A percentile compares a stretch with the other conserved stretches of the same genome.
These are phyloP conservation scores for Musca domestica DNA, from an alignment of 1,140 invertebrate species.

Conservation along the genomic window DNA sequence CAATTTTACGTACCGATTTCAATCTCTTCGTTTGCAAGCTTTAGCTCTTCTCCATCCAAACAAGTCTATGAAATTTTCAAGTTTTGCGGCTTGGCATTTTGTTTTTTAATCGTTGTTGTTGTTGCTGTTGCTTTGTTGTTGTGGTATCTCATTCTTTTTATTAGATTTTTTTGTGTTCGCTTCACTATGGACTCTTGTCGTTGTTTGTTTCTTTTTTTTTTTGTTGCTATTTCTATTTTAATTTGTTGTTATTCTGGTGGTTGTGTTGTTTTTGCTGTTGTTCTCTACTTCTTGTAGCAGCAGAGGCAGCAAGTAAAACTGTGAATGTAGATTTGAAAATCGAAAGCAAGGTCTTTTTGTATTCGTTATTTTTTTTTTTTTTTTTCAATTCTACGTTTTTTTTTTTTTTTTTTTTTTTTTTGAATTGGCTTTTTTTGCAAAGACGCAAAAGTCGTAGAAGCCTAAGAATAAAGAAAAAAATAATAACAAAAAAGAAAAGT, in stretches of 20 bases:
- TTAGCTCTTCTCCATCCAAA: too few species aligned
- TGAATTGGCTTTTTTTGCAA: constrained; percentile 1
- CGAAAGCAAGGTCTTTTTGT: constrained; percentile 28
- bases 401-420: not conserved
- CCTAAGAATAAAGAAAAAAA: not conserved
- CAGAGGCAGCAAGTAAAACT: too few species aligned
- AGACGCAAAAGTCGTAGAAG: not conserved
- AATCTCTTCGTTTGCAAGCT: too few species aligned
- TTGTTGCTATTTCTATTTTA: not conserved
- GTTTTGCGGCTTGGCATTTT: too few species aligned
- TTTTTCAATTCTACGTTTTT: not conserved
- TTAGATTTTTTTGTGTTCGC: not conserved
- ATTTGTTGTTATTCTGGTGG: not conserved
- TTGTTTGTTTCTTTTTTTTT: not conserved
- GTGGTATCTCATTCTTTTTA: too few species aligned
- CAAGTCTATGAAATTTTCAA: too few species aligned
- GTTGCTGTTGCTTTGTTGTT: not conserved
- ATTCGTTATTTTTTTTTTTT: constrained; percentile 19
- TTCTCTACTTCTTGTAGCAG: constrained; percentile 13
- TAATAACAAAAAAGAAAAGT: not conserved
- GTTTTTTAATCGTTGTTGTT: not conserved
- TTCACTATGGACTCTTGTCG: not conserved
- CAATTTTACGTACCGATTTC: too few species aligned
- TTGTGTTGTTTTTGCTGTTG: not conserved
- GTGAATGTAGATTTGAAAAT: constrained; percentile 19